Base-by-base conservation (phyloP, 2,888 invertebrate genomes). In the Tanypteryx hageni region DNA sequence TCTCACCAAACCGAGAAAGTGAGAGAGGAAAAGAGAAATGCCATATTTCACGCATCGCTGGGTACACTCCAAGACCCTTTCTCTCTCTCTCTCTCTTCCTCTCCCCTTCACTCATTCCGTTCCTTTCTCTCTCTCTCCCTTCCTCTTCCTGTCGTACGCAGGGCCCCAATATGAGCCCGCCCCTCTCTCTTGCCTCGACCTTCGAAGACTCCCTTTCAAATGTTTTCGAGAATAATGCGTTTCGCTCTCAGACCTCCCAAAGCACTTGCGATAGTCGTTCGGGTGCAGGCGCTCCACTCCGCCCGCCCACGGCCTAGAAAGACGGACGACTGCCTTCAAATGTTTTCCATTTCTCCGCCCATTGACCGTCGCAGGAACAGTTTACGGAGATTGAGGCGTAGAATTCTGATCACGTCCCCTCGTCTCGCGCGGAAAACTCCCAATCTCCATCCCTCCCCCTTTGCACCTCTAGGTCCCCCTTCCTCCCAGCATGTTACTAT, bases 21-120 rank as follows among this genome's bases (percentile, higher is more conserved):
- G 22, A 59, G 59, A 31, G 83, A n/a, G 56, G 18, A 82, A 57
- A 44, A 27, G 57, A 44, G n/a, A 10, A 10, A n/a, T 83, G 86
- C 86, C 59, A 86, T 86, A 86, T 86, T 86, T 86, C 86, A 86
- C 86, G 86, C 86, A 86, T 86, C 86, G 86, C 59, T 59, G 86
- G 86, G 27, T 59, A 27, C 56, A 16, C 56, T 83, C 83, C 83
- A 83, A 83, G 83, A n/a, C 18, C 16, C 57, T 5, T 5, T 44
- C 44, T 44, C 44, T 44, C n/a, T n/a, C n/a, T n/a, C n/a, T n/a
- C n/a, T n/a, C n/a, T 44, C 44, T 5, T 5, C 44, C 44, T 44
- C 44, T 44, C 44, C 5, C 44, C 44, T 44, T 5, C 44, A 44
- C 44, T 44, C 44, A 44, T 44, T n/a, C 11, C 13, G 9, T 22